Base-by-base conservation (phyloP, 2,888 invertebrate species). In the Drosophila mulleri region DNA sequence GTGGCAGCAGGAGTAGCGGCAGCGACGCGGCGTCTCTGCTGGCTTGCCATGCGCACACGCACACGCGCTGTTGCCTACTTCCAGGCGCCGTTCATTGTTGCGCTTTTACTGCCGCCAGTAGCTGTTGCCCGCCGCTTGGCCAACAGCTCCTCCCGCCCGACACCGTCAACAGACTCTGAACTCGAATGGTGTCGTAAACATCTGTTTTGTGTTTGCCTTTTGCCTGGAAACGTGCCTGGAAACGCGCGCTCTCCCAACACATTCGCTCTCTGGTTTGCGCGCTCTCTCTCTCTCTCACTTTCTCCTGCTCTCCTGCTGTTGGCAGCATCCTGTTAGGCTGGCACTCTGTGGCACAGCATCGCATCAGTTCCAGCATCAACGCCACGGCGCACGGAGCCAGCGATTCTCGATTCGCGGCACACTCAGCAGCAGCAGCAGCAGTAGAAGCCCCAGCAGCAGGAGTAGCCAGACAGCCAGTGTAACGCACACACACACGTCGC, bases 131-230 rank as follows among this genome's bases (percentile, higher is more conserved):
- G 53, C 4, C 9, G 3, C 16, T 32, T 32, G 32, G 32, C 11
- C 1, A n/a, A 14, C 18, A 14, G 2, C 12, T 44, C 20, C 59
- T n/a, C 0, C 39, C 39, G n/a, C 1, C n/a, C n/a, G 8, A 0
- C n/a, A 16, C 20, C 11, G 0, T 11, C 35, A n/a, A 23, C 39
- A 11, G 26, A 2, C 14, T 41, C 32, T 47, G 8, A 14, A 18
- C 23, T 41, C 45, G 39, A 58, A 42, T 65, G 63, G 58, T 59
- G 74, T 70, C 75, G 42, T 73, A 70, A 89, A 85, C 84, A 85
- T 87, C 84, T 85, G 84, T 89, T 85, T 85, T 77, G 73, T 85
- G 84, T 85, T 85, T 89, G 85, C 75, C 77, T 89, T 77, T 78
- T 68, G 50, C 48, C 88, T 83, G n/a, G n/a, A n/a, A n/a, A n/a